A percentile compares a stretch with the other conserved stretches of the same genome.
Conservation (phyloP, 1,140 invertebrate genomes). For the Lutraria rhynchaena region DNA sequence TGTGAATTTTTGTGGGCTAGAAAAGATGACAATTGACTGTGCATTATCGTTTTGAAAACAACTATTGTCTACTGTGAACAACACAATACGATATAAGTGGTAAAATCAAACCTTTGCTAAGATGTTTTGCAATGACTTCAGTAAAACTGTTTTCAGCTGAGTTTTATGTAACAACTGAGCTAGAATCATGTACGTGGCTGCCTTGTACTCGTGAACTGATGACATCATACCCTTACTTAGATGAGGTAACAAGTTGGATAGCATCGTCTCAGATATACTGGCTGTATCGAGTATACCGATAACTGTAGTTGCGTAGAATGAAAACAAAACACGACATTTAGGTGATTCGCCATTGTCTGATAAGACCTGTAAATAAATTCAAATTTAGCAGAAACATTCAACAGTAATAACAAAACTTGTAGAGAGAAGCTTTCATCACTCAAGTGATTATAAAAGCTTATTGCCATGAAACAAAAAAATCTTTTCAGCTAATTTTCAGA, state of each 20-base stretch:
- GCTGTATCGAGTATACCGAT: constrained; percentile 87
- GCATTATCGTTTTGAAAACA: no score
- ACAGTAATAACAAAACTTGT: no score
- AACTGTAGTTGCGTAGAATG: constrained; percentile 89
- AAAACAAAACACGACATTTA: constrained; percentile 87
- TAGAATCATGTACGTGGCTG: constrained; percentile 89
- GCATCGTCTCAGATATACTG: constrained; percentile 86
- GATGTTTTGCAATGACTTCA: constrained; percentile 85
- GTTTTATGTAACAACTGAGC: constrained; percentile 87
- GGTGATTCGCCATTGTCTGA: constrained; percentile 53
- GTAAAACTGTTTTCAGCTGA: constrained; percentile 85
- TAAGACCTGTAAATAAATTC: constrained; percentile 43
- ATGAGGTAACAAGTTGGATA: constrained; percentile 88
- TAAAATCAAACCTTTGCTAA: constrained; percentile 80
- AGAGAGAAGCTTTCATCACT: no score
- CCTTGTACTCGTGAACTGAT: constrained; percentile 87
- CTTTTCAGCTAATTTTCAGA: background rate
- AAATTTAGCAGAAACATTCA: no score
- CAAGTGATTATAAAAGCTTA: no score
- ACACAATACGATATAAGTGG: no score
- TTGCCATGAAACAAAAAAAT: constrained; percentile 18
- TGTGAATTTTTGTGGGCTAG: no score
- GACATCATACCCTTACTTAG: constrained; percentile 88
- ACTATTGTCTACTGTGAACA: no score
- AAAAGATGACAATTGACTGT: no score